A percentile compares a stretch with the other conserved stretches of the same genome.
These are phyloP conservation scores for Butorides virescens DNA, from an alignment of 2,113 vertebrate genomes.

Conservation along the genomic window DNA sequence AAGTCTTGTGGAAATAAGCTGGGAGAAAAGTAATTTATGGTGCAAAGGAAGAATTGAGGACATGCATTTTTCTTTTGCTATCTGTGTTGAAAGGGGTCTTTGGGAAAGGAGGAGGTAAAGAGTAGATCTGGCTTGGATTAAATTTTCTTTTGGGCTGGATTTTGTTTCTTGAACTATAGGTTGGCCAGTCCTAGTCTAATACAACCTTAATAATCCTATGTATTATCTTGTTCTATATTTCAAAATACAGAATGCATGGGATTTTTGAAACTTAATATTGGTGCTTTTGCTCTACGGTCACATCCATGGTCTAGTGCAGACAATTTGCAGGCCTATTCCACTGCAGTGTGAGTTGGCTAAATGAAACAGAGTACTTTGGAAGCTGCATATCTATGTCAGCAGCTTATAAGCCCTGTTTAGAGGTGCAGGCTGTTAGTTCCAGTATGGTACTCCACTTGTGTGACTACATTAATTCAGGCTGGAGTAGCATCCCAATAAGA, in stretches of 20 bases:
- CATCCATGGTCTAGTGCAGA: neutral
- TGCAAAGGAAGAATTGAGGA: neutral
- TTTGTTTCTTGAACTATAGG: neutral
- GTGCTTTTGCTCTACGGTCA: neutral
- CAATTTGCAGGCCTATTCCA: neutral
- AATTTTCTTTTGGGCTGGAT: neutral
- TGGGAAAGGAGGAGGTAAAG: neutral
- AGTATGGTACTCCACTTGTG: neutral
- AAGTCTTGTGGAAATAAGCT: neutral
- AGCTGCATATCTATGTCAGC: rapidly evolving
- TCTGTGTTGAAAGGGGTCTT: neutral
- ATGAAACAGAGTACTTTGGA: neutral
- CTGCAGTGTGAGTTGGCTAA: rapidly evolving
- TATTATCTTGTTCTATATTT: neutral
- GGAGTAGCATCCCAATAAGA: neutral
- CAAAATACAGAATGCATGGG: neutral
- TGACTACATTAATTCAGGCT: neutral
- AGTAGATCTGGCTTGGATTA: neutral
- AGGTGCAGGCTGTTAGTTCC: neutral
- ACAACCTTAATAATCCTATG: neutral
- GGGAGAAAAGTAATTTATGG: neutral
- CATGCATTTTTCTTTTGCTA: rapidly evolving
- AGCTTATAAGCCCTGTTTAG: neutral
- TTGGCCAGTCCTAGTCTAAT: neutral
- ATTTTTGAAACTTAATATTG: neutral